Evolutionary conservation across 1,140 invertebrate genomes (phyloP), one percentile per base, ranked within the genome.

Genomic region (Paralvinella palmiformis): DNA sequence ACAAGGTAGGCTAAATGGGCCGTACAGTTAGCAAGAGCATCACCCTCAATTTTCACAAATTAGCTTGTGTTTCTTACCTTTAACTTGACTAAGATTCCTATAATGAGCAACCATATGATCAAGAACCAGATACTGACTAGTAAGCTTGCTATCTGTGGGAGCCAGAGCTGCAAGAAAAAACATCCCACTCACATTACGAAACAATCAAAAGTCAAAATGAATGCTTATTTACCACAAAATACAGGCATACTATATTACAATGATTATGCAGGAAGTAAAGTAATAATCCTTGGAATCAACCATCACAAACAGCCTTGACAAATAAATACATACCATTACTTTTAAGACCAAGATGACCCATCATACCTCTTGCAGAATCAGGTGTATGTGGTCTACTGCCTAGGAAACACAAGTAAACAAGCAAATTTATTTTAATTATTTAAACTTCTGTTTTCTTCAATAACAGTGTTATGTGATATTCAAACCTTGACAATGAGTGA

Each of bases 61-160:
- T n/a, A n/a, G n/a, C n/a, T n/a, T n/a, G n/a, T n/a, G n/a, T n/a
- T 48, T 70, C 75, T 71, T 73, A 79, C 77, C 60, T 65, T 71
- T 79, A 4, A 74, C 77, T 60, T 71, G 73, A 48, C 67, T 66
- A 36, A 79, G 70, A 68, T 77, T 78, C 52, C 67, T 76, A 62
- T 78, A 79, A 61, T 79, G 77, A 59, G 75, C 76, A 53, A 68
- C 74, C 76, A 79, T 78, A 64, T 79, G 77, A 66, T 78, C 76
- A 44, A 78, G 48, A 1, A 78, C 75, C 57, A 79, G 59, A 52
- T 76, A 73, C 56, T 79, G 77, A 45, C 73, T 73, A 0, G 72
- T 72, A 41, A 75, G 65, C 59, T 78, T 79, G 45, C 66, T 67
- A n/a, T 73, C 68, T 22, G 76, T 77, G 29, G 77, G 75, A 31